Conservation (phyloP, 2,888 invertebrate species). For the Norana najaformis region DNA sequence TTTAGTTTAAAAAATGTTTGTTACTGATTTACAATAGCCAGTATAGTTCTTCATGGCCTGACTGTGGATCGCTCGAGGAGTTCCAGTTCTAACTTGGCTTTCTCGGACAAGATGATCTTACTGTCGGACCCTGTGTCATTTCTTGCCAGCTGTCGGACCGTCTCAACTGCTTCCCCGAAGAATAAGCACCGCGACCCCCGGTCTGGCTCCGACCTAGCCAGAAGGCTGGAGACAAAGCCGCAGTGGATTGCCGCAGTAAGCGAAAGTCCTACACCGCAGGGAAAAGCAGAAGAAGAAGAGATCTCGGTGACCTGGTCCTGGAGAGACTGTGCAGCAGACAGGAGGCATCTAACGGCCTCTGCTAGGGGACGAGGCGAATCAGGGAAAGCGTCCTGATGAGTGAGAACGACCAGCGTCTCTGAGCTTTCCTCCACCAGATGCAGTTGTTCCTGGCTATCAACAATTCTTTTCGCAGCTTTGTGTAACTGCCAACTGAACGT, state of each 20-base stretch:
- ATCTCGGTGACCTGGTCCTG: not conserved
- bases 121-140: not conserved
- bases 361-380: not conserved
- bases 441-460: not conserved
- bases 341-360: not conserved
- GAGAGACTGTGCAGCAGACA: not conserved
- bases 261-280: not conserved
- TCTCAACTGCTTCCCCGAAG: not conserved
- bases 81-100: not conserved
- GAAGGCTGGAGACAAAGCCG: not conserved
- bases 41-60: not conserved
- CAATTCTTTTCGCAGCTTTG: not conserved
- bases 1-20: too few relatives aligned
- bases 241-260: not conserved
- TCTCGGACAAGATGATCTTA: not conserved
- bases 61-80: not conserved
- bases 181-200: not conserved
- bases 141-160: not conserved
- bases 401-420: not conserved
- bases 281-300: not conserved
- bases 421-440: not conserved
- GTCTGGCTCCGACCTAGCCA: not conserved
- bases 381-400: not conserved
- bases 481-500: not conserved
- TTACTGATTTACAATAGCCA: too few relatives aligned